Percentiles rank a stretch among this genome's conserved stretches.
These are phyloP conservation scores for Trogon melanurus DNA, from an alignment of 2,113 vertebrate species.

Conservation along the genomic window DNA sequence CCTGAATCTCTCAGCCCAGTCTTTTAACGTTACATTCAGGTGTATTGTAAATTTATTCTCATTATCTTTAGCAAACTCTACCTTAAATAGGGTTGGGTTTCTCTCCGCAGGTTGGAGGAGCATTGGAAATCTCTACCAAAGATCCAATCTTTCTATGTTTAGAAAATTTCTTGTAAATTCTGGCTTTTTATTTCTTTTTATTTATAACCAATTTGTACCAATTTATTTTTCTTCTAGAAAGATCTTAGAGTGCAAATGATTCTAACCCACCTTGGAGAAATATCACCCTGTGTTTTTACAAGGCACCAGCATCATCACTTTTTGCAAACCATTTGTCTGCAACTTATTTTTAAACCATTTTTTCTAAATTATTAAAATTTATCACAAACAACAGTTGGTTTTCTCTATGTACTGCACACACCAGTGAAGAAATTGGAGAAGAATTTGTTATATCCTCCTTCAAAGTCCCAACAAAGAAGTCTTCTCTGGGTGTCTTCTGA, in stretches of 20 bases:
- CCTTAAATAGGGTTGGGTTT: background rate
- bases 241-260: background rate
- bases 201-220: background rate
- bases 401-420: background rate
- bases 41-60: background rate
- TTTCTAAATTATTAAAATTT: background rate
- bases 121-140: background rate
- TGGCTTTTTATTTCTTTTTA: background rate
- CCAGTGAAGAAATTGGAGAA: background rate
- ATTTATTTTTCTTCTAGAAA: background rate
- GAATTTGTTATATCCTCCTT: background rate
- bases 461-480: background rate
- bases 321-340: background rate
- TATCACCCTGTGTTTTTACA: background rate
- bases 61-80: background rate
- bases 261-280: background rate
- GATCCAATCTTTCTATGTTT: background rate
- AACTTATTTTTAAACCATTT: background rate
- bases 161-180: background rate
- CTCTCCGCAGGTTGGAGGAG: background rate
- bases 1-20: background rate
- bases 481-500: background rate
- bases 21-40: background rate
- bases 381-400: background rate
- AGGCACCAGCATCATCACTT: background rate